These are phyloP conservation scores for Pelochelys cantorii DNA, from an alignment of 2,797 vertebrate species.

Conservation along the genomic window DNA sequence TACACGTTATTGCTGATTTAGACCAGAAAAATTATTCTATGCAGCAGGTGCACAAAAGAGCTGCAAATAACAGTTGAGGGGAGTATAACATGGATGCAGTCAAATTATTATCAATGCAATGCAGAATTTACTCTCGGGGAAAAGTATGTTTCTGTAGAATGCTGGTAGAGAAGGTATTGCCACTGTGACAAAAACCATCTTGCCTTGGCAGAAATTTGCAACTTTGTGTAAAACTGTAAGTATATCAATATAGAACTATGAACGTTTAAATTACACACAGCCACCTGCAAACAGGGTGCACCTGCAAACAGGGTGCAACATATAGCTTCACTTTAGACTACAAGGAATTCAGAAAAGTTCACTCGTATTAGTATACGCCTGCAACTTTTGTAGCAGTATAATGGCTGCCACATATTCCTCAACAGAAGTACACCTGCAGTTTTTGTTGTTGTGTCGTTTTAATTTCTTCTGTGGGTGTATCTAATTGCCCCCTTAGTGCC, in stretches of 20 bases:
- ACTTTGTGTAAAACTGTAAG: not conserved
- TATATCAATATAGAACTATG: fast-evolving
- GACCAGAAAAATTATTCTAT: not conserved
- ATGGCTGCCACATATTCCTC: too few relatives aligned
- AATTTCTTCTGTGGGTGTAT: too few relatives aligned
- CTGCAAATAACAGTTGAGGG: not conserved
- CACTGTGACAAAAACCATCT: not conserved
- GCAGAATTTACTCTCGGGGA: not conserved
- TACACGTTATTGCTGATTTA: not conserved
- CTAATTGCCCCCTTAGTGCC: too few relatives aligned
- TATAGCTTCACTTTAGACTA: not conserved
- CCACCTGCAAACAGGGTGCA: not conserved
- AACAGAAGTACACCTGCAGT: too few relatives aligned
- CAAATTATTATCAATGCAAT: not conserved
- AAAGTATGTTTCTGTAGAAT: not conserved
- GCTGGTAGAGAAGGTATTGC: not conserved
- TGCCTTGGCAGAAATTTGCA: not conserved
- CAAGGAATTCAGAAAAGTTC: not conserved
- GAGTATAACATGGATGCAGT: not conserved
- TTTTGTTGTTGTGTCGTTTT: too few relatives aligned
- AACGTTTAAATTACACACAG: not conserved
- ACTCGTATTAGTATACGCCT: not conserved
- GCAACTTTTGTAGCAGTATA: too few relatives aligned
- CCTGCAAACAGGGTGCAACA: too few relatives aligned
- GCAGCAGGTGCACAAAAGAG: not conserved